phyloP scores from a whole-genome alignment of 2,113 vertebrate species.

The Salvelinus namaycush region DNA sequence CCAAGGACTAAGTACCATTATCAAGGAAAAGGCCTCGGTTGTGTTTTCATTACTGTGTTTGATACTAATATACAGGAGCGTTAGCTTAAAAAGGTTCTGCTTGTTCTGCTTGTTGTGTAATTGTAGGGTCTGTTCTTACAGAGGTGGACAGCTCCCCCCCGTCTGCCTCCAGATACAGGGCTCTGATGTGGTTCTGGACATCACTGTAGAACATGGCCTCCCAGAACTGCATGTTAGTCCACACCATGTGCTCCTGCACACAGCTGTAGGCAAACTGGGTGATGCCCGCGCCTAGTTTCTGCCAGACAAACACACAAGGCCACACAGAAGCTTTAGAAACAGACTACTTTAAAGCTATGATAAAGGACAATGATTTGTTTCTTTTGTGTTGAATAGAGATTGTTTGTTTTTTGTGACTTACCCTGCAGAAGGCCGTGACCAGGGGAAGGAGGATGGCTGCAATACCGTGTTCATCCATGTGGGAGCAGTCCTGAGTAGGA shows the following conservation, averaged over 20 bases:
- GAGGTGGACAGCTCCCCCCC: conserved; percentile 58
- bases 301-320: conserved; percentile 25
- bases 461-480: conserved; percentile 91
- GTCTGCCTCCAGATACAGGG: conserved; percentile 82
- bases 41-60: neutral
- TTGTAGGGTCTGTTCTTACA: conserved; percentile 49
- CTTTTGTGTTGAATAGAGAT: neutral
- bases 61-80: too few relatives aligned
- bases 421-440: conserved; percentile 94
- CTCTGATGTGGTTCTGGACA: conserved; percentile 93
- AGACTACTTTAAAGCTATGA: neutral
- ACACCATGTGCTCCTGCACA: conserved; percentile 95
- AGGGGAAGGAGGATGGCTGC: conserved; percentile 89
- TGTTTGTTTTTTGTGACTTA: conserved; percentile 60
- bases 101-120: neutral
- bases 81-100: neutral
- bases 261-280: conserved; percentile 99
- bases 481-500: conserved; percentile 86
- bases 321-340: neutral
- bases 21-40: neutral
- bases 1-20: too few relatives aligned
- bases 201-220: conserved; percentile 98
- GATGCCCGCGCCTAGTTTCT: conserved; percentile 95
- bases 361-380: neutral
- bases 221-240: conserved; percentile 99